These are phyloP conservation scores for Helogale parvula DNA, from an alignment of 2,113 vertebrate genomes.

Conservation along the genomic window DNA sequence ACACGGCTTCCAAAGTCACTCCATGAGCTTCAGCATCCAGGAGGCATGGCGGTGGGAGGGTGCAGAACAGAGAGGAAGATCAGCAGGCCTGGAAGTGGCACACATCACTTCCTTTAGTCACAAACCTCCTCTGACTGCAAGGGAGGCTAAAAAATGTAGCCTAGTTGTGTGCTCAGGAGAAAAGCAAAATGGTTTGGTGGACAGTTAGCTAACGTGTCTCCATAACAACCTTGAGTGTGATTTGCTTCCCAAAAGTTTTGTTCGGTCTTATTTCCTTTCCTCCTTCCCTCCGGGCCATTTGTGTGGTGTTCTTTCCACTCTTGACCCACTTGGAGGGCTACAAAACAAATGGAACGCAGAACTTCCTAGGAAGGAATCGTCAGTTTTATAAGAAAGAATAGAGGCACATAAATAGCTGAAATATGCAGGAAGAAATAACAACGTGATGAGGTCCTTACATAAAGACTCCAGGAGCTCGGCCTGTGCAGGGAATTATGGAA, in stretches of 20 bases:
- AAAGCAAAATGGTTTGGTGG: neutral
- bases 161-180: neutral
- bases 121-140: neutral
- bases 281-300: neutral
- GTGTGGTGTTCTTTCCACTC: neutral
- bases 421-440: fast-evolving
- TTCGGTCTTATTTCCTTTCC: neutral
- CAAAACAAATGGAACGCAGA: neutral
- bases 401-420: neutral
- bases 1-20: neutral
- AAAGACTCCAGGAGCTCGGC: neutral
- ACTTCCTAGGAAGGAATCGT: neutral
- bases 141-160: neutral
- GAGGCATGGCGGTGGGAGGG: neutral
- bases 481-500: neutral
- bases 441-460: neutral
- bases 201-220: neutral
- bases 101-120: neutral
- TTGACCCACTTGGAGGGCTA: neutral
- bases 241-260: neutral
- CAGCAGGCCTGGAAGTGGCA: fast-evolving
- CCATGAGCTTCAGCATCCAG: fast-evolving
- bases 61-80: fast-evolving
- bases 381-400: neutral
- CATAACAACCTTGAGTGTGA: neutral